Percentiles rank a stretch among this genome's conserved stretches.
phyloP scores from a whole-genome alignment of 2,797 vertebrate species.

The Chrysocyon brachyurus region DNA sequence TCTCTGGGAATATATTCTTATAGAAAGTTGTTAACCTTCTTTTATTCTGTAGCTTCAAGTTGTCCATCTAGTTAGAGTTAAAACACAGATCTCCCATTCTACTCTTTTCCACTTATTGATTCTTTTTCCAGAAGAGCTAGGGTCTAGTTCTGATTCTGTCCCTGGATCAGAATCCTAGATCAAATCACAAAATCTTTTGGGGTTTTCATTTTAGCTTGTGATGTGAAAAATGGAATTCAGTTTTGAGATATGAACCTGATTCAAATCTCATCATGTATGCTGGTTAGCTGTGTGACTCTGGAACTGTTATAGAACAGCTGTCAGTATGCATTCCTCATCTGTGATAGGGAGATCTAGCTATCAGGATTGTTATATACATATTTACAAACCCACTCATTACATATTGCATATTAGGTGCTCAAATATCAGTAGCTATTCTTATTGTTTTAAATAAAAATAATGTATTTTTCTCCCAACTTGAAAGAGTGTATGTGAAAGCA shows the following conservation, averaged over 20 bases:
- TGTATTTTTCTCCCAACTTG: not conserved
- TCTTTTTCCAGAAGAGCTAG: not conserved
- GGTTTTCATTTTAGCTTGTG: not conserved
- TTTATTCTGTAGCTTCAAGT: not conserved
- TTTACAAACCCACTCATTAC: not conserved
- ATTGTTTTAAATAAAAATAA: conserved; percentile 18
- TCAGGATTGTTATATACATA: not conserved
- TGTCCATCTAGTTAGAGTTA: not conserved
- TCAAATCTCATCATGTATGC: not conserved
- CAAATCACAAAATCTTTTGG: not conserved
- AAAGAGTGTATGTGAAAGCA: not conserved
- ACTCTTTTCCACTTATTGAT: not conserved
- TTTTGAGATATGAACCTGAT: not conserved
- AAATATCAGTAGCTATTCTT: not conserved
- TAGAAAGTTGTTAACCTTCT: not conserved
- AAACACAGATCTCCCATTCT: not conserved
- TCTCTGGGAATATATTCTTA: not conserved
- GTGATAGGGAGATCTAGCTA: not conserved
- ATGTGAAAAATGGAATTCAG: not conserved
- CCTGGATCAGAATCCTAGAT: not conserved
- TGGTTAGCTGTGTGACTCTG: not conserved
- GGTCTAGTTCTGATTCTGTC: not conserved
- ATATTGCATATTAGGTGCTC: not conserved
- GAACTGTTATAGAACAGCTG: not conserved
- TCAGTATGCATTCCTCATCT: not conserved